phyloP scores from a whole-genome alignment of 2,797 vertebrate genomes.

The Sebastes nivosus region DNA sequence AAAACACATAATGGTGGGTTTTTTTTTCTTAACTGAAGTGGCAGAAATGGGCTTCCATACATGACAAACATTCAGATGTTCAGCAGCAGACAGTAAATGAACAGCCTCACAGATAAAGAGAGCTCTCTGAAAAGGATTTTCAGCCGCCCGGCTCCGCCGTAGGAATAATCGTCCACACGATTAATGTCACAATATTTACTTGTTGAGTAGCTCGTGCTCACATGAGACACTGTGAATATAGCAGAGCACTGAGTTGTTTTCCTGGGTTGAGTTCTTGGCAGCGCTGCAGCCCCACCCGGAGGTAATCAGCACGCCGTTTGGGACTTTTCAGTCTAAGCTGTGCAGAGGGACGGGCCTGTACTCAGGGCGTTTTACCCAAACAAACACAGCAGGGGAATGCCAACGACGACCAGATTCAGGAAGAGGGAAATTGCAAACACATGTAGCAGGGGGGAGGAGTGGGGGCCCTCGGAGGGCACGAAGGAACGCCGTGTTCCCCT shows the following conservation, averaged over 20 bases:
- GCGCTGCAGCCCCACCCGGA: conserved; percentile 1
- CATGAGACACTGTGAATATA: neutral
- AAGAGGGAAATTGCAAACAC: conserved; percentile 59
- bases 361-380: conserved; percentile 52
- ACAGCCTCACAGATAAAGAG: neutral
- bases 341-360: conserved; percentile 7
- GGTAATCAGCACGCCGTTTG: conserved; percentile 35
- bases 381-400: conserved; percentile 49
- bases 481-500: conserved; percentile 33
- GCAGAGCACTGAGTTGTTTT: conserved; percentile 1
- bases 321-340: conserved; percentile 17
- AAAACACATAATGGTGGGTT: too few species aligned
- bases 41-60: neutral
- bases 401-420: conserved; percentile 18
- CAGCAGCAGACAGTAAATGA: neutral
- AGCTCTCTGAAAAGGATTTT: neutral
- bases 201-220: conserved; percentile 3
- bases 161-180: neutral
- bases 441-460: neutral
- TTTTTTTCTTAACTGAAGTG: too few species aligned
- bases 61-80: neutral
- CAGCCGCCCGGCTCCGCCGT: neutral
- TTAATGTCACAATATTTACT: conserved; percentile 43
- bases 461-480: neutral
- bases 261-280: conserved; percentile 22